Base-by-base conservation (phyloP, 1,140 invertebrate genomes). In the Lordiphosa collinella region DNA sequence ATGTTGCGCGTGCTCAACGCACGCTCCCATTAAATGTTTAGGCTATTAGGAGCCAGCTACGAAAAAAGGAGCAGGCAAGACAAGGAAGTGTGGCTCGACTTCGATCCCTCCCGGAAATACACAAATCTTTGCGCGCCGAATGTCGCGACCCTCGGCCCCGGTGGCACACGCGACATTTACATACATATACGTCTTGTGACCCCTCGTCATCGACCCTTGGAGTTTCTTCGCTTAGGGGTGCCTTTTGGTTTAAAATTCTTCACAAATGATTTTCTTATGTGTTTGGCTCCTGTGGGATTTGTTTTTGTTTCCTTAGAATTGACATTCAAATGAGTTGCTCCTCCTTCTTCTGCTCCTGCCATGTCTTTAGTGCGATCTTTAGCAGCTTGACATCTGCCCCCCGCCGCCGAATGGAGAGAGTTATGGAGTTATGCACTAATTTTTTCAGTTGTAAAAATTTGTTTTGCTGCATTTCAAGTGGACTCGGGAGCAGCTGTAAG, bases 11-110 rank as follows among this genome's bases (percentile, higher is more conserved):
- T 80, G 76, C 76, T 66, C 58, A 36, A 52, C 66, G 72, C 76
- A 80, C 76, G 76, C 76, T 80, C 66, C 71, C 75, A 61, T 75
- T 80, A 75, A 82, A 82, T 80, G 76, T 75, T 80, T 82, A 82
- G 70, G 65, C 75, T 65, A 65, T 76, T 71, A 66, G 47, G 35
- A 34, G 48, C 11, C 34, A 44, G n/a, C 6, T 18, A 41, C 10
- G 13, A 25, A 38, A 38, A 12, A 38, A 47, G 61, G 44, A 66
- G 61, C 51, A 35, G 12, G 31, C 43, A 7, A 52, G 62, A 13
- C 63, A 70, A 51, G 67, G 56, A 78, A 61, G 52, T 54, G 56
- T 25, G 47, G 36, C 62, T 57, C 60, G 64, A 44, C 60, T 60
- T 50, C 35, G 44, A 53, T 59, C 46, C 50, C 63, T 61, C 61